phyloP scores from a whole-genome alignment of 2,797 vertebrate genomes.

The Furcifer pardalis region DNA sequence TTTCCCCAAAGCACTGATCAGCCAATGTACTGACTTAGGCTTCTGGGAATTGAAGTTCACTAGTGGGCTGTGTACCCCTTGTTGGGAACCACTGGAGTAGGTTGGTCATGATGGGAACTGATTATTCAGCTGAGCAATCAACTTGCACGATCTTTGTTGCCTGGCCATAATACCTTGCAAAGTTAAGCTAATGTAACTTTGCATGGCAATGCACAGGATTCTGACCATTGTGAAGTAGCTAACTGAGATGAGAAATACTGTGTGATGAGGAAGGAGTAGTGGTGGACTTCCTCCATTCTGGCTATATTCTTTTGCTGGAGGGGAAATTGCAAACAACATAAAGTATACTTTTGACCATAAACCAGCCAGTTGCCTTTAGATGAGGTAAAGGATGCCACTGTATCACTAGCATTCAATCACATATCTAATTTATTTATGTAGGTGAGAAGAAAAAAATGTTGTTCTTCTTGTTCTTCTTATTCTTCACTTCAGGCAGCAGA shows the following conservation, averaged over 20 bases:
- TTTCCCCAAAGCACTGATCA: too few relatives aligned
- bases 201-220: too few relatives aligned
- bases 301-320: background rate
- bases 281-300: background rate
- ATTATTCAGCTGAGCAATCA: too few relatives aligned
- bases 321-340: background rate
- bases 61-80: too few relatives aligned
- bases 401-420: background rate
- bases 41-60: too few relatives aligned
- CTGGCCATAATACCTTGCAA: too few relatives aligned
- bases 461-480: background rate
- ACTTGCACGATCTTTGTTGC: too few relatives aligned
- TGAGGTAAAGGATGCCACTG: background rate
- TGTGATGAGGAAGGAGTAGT: background rate
- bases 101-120: too few relatives aligned
- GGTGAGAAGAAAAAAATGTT: background rate
- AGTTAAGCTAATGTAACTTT: too few relatives aligned
- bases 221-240: too few relatives aligned
- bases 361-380: background rate
- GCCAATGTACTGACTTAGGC: too few relatives aligned
- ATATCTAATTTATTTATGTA: background rate
- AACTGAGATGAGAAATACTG: background rate
- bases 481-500: too few relatives aligned
- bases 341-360: background rate
- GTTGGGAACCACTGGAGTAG: background rate